Evolutionary conservation across 2,888 invertebrate genomes (phyloP).

Genomic region (Rhyacophila evoluta): DNA sequence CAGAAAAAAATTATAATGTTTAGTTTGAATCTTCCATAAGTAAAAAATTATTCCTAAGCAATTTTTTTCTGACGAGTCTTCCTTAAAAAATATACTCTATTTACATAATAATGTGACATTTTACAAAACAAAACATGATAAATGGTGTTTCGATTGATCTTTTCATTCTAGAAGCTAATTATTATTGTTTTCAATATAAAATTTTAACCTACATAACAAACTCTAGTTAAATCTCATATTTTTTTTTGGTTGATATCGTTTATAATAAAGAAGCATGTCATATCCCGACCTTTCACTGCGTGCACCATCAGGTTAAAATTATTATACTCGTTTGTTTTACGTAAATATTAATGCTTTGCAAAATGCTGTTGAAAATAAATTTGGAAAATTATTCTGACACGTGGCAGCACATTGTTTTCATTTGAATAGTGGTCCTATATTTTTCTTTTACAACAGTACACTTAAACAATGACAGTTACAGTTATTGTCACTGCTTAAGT

Average conservation of each 20-base stretch:
- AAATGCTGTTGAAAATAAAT: background rate
- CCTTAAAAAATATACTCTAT: conserved; percentile 1
- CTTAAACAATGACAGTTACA: too few relatives aligned
- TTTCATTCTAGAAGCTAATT: conserved; percentile 37
- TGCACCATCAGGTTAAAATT: background rate
- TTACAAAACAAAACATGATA: conserved; percentile 34
- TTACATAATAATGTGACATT: conserved; percentile 25
- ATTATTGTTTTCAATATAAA: conserved; percentile 49
- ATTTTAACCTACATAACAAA: conserved; percentile 54
- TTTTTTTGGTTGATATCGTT: background rate
- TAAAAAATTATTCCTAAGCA: background rate
- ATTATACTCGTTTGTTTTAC: background rate
- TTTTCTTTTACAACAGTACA: too few relatives aligned
- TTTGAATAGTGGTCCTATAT: too few relatives aligned
- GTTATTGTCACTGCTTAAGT: too few relatives aligned
- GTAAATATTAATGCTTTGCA: background rate
- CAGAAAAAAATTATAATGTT: background rate
- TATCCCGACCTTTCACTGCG: background rate
- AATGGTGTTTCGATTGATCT: conserved; percentile 26
- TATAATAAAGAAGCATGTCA: background rate
- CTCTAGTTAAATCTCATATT: conserved; percentile 28
- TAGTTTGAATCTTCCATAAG: background rate
- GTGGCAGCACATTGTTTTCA: too few relatives aligned
- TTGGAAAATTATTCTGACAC: too few relatives aligned
- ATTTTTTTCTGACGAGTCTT: background rate